Evolutionary conservation across 2,888 invertebrate species (phyloP).

Genomic region (Drosophila antonietae): DNA sequence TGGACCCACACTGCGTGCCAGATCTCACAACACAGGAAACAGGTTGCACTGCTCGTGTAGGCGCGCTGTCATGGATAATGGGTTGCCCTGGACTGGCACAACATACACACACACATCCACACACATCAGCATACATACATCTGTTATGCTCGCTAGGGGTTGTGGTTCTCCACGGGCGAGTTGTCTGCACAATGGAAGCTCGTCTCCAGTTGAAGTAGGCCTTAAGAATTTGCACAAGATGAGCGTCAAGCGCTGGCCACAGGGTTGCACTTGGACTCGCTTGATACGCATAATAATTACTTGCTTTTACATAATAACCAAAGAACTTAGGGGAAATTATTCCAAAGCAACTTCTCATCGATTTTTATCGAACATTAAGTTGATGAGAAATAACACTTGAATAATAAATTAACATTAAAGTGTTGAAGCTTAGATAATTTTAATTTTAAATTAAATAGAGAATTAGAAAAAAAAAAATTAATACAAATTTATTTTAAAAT

Average conservation of each 20-base stretch:
- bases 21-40: constrained; percentile 26
- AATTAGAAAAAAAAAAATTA: too few relatives aligned
- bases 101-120: constrained; percentile 9
- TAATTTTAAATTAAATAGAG: not conserved
- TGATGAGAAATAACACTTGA: not conserved
- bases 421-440: not conserved
- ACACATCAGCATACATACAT: constrained; percentile 2
- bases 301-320: constrained; percentile 15
- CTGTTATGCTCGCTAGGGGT: constrained; percentile 31
- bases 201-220: constrained; percentile 39
- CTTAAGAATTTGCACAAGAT: constrained; percentile 44
- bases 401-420: not conserved
- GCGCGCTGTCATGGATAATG: constrained; percentile 56
- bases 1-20: constrained; percentile 22
- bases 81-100: constrained; percentile 24
- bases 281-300: constrained; percentile 36
- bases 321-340: not conserved
- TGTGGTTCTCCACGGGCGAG: constrained; percentile 32
- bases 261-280: constrained; percentile 37
- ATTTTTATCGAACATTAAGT: constrained; percentile 5
- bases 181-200: constrained; percentile 48
- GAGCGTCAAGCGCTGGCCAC: constrained; percentile 37
- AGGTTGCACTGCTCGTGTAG: constrained; percentile 47
- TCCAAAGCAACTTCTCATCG: constrained; percentile 15
- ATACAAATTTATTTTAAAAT: too few relatives aligned